These are phyloP conservation scores for Misgurnus mizolepis DNA, from an alignment of 2,113 vertebrate species.

Conservation along the genomic window DNA sequence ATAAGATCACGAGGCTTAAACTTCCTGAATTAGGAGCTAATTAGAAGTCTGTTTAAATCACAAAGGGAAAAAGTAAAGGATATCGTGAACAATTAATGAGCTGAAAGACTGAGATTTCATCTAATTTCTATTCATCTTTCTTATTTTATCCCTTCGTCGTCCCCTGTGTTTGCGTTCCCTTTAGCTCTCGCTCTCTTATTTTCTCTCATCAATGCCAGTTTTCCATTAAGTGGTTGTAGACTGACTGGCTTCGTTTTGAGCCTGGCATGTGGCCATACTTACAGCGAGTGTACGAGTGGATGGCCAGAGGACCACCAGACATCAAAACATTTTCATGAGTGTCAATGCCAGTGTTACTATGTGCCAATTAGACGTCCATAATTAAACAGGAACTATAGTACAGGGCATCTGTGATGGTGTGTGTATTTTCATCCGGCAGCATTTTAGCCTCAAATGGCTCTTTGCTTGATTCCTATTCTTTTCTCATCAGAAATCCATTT, in stretches of 20 bases:
- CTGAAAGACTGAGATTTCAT: conserved; percentile 71
- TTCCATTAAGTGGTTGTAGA: conserved; percentile 75
- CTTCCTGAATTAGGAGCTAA: conserved; percentile 69
- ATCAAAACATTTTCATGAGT: conserved; percentile 41
- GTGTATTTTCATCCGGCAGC: conserved; percentile 6
- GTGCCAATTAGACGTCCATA: conserved; percentile 48
- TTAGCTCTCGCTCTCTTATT: conserved; percentile 43
- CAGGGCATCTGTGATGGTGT: conserved; percentile 30
- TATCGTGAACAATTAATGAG: conserved; percentile 78
- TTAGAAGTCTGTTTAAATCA: conserved; percentile 78
- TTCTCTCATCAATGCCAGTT: conserved; percentile 61
- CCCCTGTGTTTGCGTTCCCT: conserved; percentile 53
- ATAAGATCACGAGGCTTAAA: conserved; percentile 63
- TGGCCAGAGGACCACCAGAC: conserved; percentile 46
- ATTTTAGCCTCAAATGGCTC: conserved; percentile 26
- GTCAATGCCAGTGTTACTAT: conserved; percentile 34
- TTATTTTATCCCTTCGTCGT: conserved; percentile 58
- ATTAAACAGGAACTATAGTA: conserved; percentile 47
- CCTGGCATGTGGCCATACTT: conserved; percentile 64
- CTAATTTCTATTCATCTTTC: conserved; percentile 55
- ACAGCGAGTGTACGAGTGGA: conserved; percentile 41
- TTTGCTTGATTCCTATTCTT: neutral
- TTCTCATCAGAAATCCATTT: conserved; percentile 27
- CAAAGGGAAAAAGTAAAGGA: conserved; percentile 68
- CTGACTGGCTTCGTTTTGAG: conserved; percentile 62